Evolutionary conservation across 2,888 invertebrate genomes (phyloP), one percentile per base, ranked within the genome.

Genomic region (Balanococcus diminutus): DNA sequence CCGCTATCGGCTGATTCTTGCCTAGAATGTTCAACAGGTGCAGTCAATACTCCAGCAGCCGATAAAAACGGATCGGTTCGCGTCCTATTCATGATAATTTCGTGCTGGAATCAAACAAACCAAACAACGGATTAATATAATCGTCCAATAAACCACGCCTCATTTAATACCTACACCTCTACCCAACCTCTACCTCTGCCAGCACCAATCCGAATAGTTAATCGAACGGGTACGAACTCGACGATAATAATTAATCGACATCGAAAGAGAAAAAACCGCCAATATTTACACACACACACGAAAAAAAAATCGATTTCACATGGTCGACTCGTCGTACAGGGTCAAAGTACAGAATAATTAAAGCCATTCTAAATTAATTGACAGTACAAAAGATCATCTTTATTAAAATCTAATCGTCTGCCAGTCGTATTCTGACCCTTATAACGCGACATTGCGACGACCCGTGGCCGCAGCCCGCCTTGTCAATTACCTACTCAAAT

Each of bases 1-100:
- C 98, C 98, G 90, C 96, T 97, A 90, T 98, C 98, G 14, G 96
- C 96, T 14, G 97, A 97, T 91, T 97, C 98, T 90, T 98, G 98
- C 88, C 98, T 93, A 88, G 96, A 95, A 91, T 98, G 98, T 89
- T 97, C 97, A 86, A 94, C 94, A 88, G 82, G 46, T n/a, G 46
- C 46, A n/a, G 46, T 46, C 46, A 46, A n/a, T 46, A 46, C 16
- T n/a, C 46, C 28, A 36, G 86, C 91, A 82, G 95, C 94, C 2
- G 95, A 94, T 87, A 96, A 91, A 91, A 95, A 96, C 87, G 96
- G 95, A 90, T 96, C 95, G 28, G 84, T 84, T 46, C 84, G 67
- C 42, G 84, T 72, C 86, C 92, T 92, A 90, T 93, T 92, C 93
- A 95, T 93, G 87, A 95, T 72, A n/a, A 8, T 90, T 90, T 94